Conservation (phyloP, 2,888 invertebrate species). For the Deilephila porcellus region DNA sequence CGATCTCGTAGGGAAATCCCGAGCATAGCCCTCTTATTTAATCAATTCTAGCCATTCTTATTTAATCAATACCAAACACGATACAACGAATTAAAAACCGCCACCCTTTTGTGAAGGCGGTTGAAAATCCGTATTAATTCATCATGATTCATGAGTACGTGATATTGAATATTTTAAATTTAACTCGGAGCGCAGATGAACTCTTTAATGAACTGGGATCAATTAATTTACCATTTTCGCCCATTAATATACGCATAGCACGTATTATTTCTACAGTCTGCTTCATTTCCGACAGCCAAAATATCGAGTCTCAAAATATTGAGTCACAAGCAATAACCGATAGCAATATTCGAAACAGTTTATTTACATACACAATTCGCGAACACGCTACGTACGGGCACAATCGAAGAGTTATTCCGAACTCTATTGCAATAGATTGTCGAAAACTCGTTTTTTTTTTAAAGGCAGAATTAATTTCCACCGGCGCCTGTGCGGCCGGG, state of each 20-base stretch:
- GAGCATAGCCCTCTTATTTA: no score
- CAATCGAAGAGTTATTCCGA: constrained; percentile 54
- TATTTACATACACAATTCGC: constrained; percentile 47
- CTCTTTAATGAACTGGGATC: no score
- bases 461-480: constrained; percentile 73
- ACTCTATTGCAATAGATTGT: constrained; percentile 61
- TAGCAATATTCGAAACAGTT: constrained; percentile 50
- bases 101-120: no score
- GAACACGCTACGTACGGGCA: constrained; percentile 49
- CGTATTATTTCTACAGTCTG: constrained; percentile 26
- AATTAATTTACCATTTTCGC: background rate
- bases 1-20: no score
- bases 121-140: no score
- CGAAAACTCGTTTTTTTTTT: constrained; percentile 66
- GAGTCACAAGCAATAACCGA: constrained; percentile 46
- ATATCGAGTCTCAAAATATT: constrained; percentile 33
- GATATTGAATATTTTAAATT: no score
- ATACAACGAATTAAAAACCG: no score
- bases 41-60: no score
- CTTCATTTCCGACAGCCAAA: constrained; percentile 27
- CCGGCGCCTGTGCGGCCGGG: constrained; percentile 58
- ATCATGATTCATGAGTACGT: no score
- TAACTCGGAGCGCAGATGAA: no score
- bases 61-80: no score
- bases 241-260: background rate